Evolutionary conservation across 2,888 invertebrate species (phyloP).

Genomic region (Lymantria monacha): DNA sequence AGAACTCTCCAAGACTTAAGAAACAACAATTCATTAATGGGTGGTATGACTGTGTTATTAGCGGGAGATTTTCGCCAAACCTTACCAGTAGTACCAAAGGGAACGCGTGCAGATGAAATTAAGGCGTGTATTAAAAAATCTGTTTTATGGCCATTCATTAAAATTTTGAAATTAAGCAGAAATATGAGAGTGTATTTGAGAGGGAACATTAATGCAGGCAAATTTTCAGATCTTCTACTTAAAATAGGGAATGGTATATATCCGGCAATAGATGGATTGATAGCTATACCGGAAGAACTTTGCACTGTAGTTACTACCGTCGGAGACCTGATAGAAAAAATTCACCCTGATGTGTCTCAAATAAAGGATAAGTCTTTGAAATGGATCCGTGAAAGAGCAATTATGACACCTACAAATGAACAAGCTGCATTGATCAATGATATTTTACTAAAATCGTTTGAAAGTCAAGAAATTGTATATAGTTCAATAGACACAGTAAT

Average conservation of each 20-base stretch:
- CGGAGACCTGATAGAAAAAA: background rate
- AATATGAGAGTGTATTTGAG: conserved; percentile 20
- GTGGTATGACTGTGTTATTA: background rate
- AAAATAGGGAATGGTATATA: conserved; percentile 20
- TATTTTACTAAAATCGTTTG: background rate
- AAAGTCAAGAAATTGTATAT: background rate
- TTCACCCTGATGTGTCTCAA: background rate
- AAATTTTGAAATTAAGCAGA: conserved; percentile 1
- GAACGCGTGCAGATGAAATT: background rate
- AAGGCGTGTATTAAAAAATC: background rate
- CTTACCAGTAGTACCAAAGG: background rate
- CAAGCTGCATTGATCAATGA: background rate
- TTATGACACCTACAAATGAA: background rate
- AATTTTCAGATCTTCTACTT: conserved; percentile 17
- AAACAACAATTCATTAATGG: background rate
- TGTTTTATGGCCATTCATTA: background rate
- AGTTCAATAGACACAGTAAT: background rate
- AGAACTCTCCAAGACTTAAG: background rate
- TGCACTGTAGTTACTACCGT: conserved; percentile 1
- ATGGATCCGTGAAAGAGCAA: background rate
- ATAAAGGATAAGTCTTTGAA: background rate
- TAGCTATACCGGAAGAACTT: background rate
- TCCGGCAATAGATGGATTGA: conserved; percentile 1
- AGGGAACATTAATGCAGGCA: conserved; percentile 6
- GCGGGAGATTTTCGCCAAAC: conserved; percentile 1